Evolutionary conservation across 2,113 vertebrate species (phyloP).

Genomic region (Eulemur rufifrons): DNA sequence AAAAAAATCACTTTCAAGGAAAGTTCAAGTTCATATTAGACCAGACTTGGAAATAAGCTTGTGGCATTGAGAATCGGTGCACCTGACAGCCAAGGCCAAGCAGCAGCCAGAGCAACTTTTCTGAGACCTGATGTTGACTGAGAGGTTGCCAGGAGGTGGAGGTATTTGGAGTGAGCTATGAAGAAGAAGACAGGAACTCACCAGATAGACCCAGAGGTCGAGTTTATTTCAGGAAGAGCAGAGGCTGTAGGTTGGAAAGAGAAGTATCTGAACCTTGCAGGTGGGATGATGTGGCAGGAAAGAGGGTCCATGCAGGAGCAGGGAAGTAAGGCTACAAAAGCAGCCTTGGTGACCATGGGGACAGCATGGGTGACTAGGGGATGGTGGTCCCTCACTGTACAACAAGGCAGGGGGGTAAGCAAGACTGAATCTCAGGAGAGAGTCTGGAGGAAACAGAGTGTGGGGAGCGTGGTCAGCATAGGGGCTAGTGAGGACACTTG

Average conservation of each 20-base stretch:
- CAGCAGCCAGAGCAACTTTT: not conserved
- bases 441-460: not conserved
- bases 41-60: not conserved
- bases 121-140: not conserved
- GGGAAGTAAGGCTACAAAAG: not conserved
- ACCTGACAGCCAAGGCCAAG: not conserved
- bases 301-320: too few species aligned
- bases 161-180: not conserved
- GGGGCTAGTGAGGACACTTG: not conserved
- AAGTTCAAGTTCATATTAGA: not conserved
- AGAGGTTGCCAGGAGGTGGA: not conserved
- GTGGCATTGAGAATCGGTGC: not conserved
- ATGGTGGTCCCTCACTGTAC: not conserved
- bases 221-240: not conserved
- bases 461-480: not conserved
- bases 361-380: not conserved
- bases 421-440: not conserved
- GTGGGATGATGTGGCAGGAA: not conserved
- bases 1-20: not conserved
- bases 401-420: not conserved
- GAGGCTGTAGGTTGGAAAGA: not conserved
- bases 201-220: not conserved
- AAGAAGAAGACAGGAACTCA: not conserved
- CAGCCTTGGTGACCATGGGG: not conserved
- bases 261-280: not conserved